phyloP scores from a whole-genome alignment of 2,888 invertebrate species.

The Drosophila differens region DNA sequence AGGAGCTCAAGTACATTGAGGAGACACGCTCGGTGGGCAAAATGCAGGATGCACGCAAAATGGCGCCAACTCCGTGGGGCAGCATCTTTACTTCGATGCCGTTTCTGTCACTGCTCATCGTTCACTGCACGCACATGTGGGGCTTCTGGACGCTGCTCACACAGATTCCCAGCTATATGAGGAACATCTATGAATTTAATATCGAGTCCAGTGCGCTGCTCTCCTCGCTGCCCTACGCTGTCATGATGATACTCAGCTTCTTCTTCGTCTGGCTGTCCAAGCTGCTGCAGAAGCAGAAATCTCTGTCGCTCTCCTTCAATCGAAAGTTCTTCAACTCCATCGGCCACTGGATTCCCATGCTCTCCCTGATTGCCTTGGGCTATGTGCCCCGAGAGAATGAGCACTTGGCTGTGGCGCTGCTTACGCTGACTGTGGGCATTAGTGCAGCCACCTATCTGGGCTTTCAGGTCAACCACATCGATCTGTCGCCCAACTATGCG shows the following conservation, averaged over 20 bases:
- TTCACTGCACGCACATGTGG: slow-evolving; percentile 91
- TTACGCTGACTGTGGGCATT: slow-evolving; percentile 90
- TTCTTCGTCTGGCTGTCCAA: slow-evolving; percentile 90
- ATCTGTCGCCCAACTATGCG: slow-evolving; percentile 93
- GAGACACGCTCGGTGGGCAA: slow-evolving; percentile 85
- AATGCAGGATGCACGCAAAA: slow-evolving; percentile 60
- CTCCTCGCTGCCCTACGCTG: slow-evolving; percentile 90
- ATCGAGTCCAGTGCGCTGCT: slow-evolving; percentile 90
- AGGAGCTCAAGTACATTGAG: slow-evolving; percentile 90
- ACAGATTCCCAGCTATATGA: slow-evolving; percentile 93
- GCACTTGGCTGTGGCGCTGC: slow-evolving; percentile 87
- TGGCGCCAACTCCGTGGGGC: slow-evolving; percentile 89
- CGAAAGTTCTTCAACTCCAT: slow-evolving; percentile 87
- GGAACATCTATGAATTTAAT: slow-evolving; percentile 89
- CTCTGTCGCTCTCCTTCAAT: slow-evolving; percentile 82
- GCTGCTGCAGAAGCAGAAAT: slow-evolving; percentile 77
- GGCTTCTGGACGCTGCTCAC: slow-evolving; percentile 94
- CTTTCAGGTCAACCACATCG: slow-evolving; percentile 93
- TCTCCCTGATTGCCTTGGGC: slow-evolving; percentile 88
- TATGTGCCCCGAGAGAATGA: slow-evolving; percentile 85
- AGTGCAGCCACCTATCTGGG: slow-evolving; percentile 92
- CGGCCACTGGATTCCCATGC: slow-evolving; percentile 90
- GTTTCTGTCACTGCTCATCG: slow-evolving; percentile 91
- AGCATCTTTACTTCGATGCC: slow-evolving; percentile 91
- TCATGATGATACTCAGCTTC: slow-evolving; percentile 90